phyloP scores from a whole-genome alignment of 2,797 vertebrate species.

The Halcyon leucocephala region DNA sequence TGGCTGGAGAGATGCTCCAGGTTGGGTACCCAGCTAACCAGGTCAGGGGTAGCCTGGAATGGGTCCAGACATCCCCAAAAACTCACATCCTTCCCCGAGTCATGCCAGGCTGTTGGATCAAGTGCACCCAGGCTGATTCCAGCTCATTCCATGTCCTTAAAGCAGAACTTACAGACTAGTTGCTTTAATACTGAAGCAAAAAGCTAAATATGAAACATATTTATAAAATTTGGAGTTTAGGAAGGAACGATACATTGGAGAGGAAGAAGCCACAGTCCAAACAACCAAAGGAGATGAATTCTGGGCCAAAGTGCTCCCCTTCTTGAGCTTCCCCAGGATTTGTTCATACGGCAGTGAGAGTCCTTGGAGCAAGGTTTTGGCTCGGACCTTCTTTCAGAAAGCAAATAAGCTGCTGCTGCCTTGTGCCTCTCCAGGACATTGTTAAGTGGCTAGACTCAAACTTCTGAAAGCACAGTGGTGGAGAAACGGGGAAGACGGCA shows the following conservation, averaged over 20 bases:
- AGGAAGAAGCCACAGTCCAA: not conserved
- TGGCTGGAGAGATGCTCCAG: not conserved
- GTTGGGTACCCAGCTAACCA: not conserved
- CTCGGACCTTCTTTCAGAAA: not conserved
- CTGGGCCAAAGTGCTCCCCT: not conserved
- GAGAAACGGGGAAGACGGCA: not conserved
- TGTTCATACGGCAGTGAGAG: not conserved
- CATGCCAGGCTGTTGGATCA: not conserved
- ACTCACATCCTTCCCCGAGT: not conserved
- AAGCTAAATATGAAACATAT: not conserved
- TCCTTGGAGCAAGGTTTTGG: not conserved
- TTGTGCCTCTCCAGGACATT: not conserved
- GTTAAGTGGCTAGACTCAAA: not conserved
- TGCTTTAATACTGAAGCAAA: not conserved
- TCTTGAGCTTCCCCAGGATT: rapidly evolving
- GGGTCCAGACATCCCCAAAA: not conserved
- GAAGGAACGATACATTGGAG: not conserved
- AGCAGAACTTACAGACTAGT: not conserved
- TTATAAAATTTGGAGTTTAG: not conserved
- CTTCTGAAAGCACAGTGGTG: not conserved
- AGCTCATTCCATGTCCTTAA: not conserved
- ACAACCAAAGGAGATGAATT: not conserved
- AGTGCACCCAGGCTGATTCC: not conserved
- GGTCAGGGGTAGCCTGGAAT: not conserved
- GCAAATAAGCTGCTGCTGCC: not conserved